phyloP scores from a whole-genome alignment of 2,797 vertebrate species.

The Pelochelys cantorii region DNA sequence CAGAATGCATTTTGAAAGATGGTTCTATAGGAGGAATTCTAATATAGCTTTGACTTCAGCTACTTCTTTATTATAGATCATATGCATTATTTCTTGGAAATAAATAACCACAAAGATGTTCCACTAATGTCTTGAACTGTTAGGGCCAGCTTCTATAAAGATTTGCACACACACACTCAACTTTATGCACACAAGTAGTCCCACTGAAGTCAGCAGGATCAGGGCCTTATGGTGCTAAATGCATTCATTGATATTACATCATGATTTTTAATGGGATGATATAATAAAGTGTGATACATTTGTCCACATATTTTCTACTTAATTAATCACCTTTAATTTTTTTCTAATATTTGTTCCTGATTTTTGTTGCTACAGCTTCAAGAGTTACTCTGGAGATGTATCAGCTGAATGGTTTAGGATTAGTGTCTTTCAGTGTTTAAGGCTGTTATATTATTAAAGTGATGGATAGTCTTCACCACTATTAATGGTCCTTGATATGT shows the following conservation, averaged over 20 bases:
- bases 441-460: background rate
- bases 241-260: background rate
- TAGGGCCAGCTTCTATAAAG: background rate
- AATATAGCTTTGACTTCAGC: background rate
- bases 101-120: background rate
- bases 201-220: background rate
- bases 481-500: background rate
- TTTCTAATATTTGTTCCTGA: background rate
- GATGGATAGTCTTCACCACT: background rate
- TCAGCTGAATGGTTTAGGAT: background rate
- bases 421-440: background rate
- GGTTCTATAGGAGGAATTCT: background rate
- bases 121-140: background rate
- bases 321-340: background rate
- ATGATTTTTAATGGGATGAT: background rate
- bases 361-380: background rate
- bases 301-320: background rate
- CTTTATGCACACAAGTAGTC: background rate
- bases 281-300: background rate
- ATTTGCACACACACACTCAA: background rate
- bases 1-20: background rate
- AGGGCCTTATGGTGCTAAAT: background rate
- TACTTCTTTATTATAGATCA: background rate
- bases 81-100: background rate
- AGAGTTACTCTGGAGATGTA: background rate